Evolutionary conservation across 2,888 invertebrate genomes (phyloP).

Genomic region (Drosophila neonasuta): DNA sequence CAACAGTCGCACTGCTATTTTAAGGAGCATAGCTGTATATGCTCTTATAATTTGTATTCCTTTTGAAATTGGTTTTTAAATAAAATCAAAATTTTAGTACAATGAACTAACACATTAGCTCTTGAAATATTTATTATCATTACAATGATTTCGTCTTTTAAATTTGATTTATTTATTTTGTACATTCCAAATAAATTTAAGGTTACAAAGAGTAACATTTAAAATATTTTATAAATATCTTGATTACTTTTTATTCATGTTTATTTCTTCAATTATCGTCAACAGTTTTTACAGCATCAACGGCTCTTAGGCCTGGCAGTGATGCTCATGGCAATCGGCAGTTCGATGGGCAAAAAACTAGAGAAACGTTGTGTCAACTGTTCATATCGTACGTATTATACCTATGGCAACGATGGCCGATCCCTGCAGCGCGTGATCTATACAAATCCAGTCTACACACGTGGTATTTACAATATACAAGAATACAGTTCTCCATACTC

Average conservation of each 20-base stretch:
- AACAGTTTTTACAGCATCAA: constrained; percentile 34
- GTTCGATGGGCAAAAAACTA: constrained; percentile 73
- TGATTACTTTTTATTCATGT: not conserved
- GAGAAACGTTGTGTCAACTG: constrained; percentile 78
- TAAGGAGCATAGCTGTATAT: no score
- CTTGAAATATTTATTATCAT: no score
- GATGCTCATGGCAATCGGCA: constrained; percentile 41
- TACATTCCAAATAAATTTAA: not conserved
- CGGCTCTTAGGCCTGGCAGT: constrained; percentile 45
- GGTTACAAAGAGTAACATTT: not conserved
- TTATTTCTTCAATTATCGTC: not conserved
- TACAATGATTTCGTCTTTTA: no score
- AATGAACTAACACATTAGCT: no score
- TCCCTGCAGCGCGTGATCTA: constrained; percentile 73
- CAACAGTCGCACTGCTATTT: no score
- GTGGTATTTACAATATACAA: constrained; percentile 72
- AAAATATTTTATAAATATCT: not conserved
- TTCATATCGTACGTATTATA: constrained; percentile 78
- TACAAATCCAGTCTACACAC: constrained; percentile 70
- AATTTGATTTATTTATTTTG: not conserved
- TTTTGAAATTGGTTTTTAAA: no score
- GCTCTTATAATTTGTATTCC: no score
- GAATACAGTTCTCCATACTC: not conserved
- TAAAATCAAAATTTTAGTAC: no score
- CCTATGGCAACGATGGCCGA: constrained; percentile 73